A percentile compares a stretch with the other conserved stretches of the same genome.
Evolutionary conservation across 2,888 invertebrate genomes (phyloP).

Genomic region (Cotesia congregata): DNA sequence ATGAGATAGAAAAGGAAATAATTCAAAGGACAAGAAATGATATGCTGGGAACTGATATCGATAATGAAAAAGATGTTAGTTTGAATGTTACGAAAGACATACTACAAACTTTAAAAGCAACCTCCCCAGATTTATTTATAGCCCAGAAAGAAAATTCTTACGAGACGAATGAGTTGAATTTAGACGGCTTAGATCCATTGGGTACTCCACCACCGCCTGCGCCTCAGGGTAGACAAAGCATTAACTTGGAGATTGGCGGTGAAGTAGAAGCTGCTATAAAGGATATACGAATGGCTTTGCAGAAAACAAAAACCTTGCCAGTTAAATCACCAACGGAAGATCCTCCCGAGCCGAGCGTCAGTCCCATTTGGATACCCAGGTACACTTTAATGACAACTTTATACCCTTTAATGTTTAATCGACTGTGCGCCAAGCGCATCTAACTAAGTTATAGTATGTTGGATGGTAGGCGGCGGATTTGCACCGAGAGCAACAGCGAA

Average conservation of each 20-base stretch:
- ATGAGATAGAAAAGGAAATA: constrained; percentile 81
- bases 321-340: constrained; percentile 71
- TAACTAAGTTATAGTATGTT: constrained; percentile 69
- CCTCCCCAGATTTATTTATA: constrained; percentile 67
- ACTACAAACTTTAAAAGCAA: constrained; percentile 61
- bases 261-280: constrained; percentile 80
- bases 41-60: constrained; percentile 59
- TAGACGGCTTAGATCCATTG: constrained; percentile 83
- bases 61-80: constrained; percentile 62
- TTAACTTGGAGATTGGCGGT: constrained; percentile 61
- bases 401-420: constrained; percentile 9
- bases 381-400: constrained; percentile 58
- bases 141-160: constrained; percentile 67
- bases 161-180: constrained; percentile 71
- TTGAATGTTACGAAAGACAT: constrained; percentile 62
- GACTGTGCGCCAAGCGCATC: constrained; percentile 58
- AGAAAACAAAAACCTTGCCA: constrained; percentile 79
- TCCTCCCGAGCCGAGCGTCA: constrained; percentile 72
- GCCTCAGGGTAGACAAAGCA: constrained; percentile 65
- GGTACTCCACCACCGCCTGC: constrained; percentile 68
- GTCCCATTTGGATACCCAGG: constrained; percentile 82
- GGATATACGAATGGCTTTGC: constrained; percentile 86
- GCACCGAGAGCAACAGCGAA: constrained; percentile 67
- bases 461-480: constrained; percentile 68
- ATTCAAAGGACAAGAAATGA: constrained; percentile 74